phyloP scores from a whole-genome alignment of 2,113 vertebrate species.

The Gallinago paraguaiae region DNA sequence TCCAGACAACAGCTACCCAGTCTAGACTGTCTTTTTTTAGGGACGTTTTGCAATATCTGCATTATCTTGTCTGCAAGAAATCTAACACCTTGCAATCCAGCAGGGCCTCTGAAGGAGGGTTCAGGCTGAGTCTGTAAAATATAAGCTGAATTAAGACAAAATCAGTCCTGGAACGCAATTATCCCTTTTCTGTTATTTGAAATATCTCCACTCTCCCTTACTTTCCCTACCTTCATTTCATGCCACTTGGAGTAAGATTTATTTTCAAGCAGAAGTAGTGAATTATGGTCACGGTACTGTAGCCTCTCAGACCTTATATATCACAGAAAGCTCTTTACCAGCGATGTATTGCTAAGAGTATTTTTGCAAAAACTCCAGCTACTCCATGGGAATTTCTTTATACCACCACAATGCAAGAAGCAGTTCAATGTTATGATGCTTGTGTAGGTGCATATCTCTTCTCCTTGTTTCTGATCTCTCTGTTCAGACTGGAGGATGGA shows the following conservation, averaged over 20 bases:
- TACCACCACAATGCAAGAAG: not conserved
- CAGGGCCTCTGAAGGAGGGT: not conserved
- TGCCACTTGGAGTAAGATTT: constrained; percentile 54
- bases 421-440: not conserved
- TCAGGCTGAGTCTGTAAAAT: not conserved
- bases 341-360: not conserved
- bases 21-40: not conserved
- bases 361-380: constrained; percentile 35
- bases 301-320: constrained; percentile 23
- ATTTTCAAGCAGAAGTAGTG: constrained; percentile 21
- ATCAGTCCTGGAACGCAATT: not conserved
- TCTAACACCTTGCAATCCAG: not conserved
- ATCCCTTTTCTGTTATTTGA: not conserved
- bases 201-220: constrained; percentile 1
- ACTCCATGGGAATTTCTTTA: constrained; percentile 21
- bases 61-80: not conserved
- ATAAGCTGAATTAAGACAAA: constrained; percentile 45
- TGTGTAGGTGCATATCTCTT: not conserved
- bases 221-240: constrained; percentile 33
- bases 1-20: not conserved
- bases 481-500: not conserved
- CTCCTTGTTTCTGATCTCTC: not conserved
- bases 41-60: not conserved
- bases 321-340: constrained; percentile 54
- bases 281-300: constrained; percentile 12